Percentiles rank a stretch among this genome's conserved stretches.
These are phyloP conservation scores for Nymphalis io DNA, from an alignment of 1,140 invertebrate genomes.

Conservation along the genomic window DNA sequence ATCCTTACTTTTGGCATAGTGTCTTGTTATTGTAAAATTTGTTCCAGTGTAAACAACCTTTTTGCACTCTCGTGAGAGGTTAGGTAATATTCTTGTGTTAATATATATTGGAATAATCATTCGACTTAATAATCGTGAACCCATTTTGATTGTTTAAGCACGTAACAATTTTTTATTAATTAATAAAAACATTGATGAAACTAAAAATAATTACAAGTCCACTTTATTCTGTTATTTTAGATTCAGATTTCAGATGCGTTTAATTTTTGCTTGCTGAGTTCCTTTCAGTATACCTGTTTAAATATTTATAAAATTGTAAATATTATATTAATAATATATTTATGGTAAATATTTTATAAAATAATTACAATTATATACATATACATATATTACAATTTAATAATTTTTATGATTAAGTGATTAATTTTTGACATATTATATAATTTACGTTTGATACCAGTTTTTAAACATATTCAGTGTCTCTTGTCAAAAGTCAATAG, in stretches of 20 bases:
- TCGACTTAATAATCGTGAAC: slow-evolving; percentile 55
- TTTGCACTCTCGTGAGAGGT: slow-evolving; percentile 38
- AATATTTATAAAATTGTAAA: no score
- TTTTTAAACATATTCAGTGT: not conserved
- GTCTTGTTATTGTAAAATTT: slow-evolving; percentile 49
- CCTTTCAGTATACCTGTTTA: not conserved
- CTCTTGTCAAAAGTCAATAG: no score
- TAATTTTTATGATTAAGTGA: no score
- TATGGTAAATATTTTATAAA: no score
- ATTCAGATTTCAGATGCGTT: not conserved
- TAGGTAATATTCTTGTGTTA: slow-evolving; percentile 48
- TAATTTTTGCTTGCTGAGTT: not conserved
- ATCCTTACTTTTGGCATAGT: slow-evolving; percentile 80
- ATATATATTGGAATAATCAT: slow-evolving; percentile 47
- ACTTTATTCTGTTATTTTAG: no score
- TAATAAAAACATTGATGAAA: not conserved
- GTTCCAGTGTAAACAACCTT: slow-evolving; percentile 42
- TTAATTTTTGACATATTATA: no score
- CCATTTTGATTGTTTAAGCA: slow-evolving; percentile 44
- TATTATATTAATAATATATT: no score
- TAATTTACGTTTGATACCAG: no score
- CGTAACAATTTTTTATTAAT: not conserved
- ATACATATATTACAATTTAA: no score
- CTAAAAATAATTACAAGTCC: no score
- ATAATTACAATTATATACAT: no score